These are phyloP conservation scores for Falco punctatus DNA, from an alignment of 2,113 vertebrate species.

Conservation along the genomic window DNA sequence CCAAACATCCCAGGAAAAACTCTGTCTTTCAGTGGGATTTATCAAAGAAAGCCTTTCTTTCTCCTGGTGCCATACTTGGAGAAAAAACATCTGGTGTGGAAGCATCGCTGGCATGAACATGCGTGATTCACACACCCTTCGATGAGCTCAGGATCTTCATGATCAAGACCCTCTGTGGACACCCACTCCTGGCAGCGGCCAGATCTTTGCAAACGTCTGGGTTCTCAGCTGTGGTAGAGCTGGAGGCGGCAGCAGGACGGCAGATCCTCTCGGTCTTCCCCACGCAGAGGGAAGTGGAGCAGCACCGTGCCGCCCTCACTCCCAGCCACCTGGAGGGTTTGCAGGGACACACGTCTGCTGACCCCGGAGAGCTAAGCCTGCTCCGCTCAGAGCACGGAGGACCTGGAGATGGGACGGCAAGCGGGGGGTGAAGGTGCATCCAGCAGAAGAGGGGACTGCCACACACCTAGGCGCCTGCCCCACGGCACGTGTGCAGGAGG, in stretches of 20 bases:
- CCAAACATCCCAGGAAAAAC: not conserved
- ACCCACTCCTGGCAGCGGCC: not conserved
- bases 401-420: not conserved
- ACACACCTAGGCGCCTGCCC: not conserved
- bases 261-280: not conserved
- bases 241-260: not conserved
- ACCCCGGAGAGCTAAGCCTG: not conserved
- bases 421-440: not conserved
- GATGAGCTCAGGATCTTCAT: not conserved
- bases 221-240: not conserved
- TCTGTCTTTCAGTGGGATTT: not conserved
- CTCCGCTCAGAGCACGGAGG: not conserved
- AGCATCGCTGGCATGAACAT: not conserved
- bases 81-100: not conserved
- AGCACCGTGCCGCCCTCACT: not conserved
- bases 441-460: not conserved
- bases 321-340: not conserved
- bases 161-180: not conserved
- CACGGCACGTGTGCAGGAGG: rapidly evolving
- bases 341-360: not conserved
- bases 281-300: rapidly evolving
- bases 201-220: not conserved
- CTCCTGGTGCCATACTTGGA: too few species aligned
- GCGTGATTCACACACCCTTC: not conserved
- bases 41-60: not conserved